These are phyloP conservation scores for Balaeniceps rex DNA, from an alignment of 2,113 vertebrate species.

Conservation along the genomic window DNA sequence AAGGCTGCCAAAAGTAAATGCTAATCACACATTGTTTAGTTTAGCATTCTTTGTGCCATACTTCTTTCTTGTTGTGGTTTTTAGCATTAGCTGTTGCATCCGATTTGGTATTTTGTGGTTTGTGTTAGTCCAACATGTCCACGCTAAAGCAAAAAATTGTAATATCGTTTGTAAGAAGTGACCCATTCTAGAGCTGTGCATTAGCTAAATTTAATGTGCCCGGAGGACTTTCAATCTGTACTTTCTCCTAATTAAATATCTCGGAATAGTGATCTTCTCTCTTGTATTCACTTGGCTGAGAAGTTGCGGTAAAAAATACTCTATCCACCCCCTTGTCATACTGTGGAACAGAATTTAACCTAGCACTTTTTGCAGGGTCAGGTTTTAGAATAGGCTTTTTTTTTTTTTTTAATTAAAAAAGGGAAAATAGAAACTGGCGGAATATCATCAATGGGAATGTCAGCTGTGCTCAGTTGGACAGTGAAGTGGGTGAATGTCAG, in stretches of 20 bases:
- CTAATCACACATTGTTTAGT: not conserved
- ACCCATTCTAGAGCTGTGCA: not conserved
- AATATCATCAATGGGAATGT: not conserved
- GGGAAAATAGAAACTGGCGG: not conserved
- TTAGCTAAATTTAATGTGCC: not conserved
- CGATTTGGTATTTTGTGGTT: not conserved
- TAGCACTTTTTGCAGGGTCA: not conserved
- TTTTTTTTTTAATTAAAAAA: not conserved
- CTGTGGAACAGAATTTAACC: not conserved
- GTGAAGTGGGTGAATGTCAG: not conserved
- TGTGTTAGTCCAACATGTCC: not conserved
- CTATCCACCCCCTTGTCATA: not conserved
- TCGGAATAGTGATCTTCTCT: not conserved
- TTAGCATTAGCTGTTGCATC: not conserved
- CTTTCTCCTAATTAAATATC: conserved; percentile 42
- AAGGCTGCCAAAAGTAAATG: not conserved
- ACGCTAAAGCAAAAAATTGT: not conserved
- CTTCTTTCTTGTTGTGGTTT: not conserved
- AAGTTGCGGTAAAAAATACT: not conserved
- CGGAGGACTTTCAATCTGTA: not conserved
- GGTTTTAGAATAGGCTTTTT: not conserved
- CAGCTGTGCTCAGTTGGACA: not conserved
- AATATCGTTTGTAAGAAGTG: not conserved
- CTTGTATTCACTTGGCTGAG: not conserved
- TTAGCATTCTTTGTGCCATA: not conserved